Evolutionary conservation across 2,797 vertebrate genomes (phyloP), one percentile per base, ranked within the genome.

Genomic region (Lophotriccus pileatus): DNA sequence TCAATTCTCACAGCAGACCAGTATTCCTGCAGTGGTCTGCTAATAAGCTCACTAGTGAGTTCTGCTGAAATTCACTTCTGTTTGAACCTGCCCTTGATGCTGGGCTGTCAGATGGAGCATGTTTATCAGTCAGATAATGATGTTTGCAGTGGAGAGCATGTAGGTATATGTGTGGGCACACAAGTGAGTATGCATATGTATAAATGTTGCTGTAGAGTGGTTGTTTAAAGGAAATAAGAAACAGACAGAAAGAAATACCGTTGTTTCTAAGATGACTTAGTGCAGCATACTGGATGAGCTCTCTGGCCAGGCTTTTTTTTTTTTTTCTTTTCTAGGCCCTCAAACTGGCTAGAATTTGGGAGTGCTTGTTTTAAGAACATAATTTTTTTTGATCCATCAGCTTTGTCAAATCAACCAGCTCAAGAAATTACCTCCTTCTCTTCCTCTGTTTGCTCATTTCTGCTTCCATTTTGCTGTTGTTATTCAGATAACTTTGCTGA

Each of bases 21-120:
- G 59, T 84, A 75, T 84, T 94, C 75, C 87, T 94, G 93, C 92
- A 93, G 72, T 77, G 53, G 53, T 73, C 81, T 96, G 80, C 91
- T 96, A 97, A 94, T 94, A 94, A 94, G 84, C 95, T 97, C 94
- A 92, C 78, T 93, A 92, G 78, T 97, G 95, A 95, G 86, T 96
- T 95, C 68, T 93, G 87, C 93, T 92, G 94, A 88, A 96, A 81
- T 81, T 86, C 41, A 8, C 67, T 93, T 91, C 88, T 83, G 91
- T 92, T 94, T 97, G 91, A 91, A 92, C 87, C 59, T 91, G 96
- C 88, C 84, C 94, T 96, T 96, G 93, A 93, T 93, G 86, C 52
- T 14, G 52, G 17, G 36, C 91, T 97, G 74, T 94, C 94, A 95
- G 86, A 94, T 67, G 93, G 60, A 87, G 36, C 7, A 0, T 84